Base-by-base conservation (phyloP, 2,113 vertebrate genomes). In the Dryoscopus gambensis region DNA sequence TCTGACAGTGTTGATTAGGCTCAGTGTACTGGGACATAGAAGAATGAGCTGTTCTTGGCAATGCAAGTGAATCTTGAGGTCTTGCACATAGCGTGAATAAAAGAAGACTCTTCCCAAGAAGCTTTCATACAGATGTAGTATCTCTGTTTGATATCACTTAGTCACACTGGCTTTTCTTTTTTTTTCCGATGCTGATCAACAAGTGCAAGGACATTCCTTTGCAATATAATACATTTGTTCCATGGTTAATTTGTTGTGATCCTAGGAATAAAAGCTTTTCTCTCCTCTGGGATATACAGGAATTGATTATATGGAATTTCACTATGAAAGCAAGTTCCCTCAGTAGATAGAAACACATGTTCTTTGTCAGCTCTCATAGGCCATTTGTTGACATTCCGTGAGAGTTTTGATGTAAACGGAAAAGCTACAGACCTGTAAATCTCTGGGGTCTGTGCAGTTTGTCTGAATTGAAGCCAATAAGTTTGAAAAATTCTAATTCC, bases 271-370 rank as follows among this genome's bases (percentile, higher is more conserved):
- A 73, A 16, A 86, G 47, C 75, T 81, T 74, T 89, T 80, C 13
- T 77, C 11, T 90, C 94, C 55, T 46, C 64, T 88, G 88, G 55
- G 83, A 89, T 49, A n/a, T 35, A 55, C 3, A 74, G 67, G 21
- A 90, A 94, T 69, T 86, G 85, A 90, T 90, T 86, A 80, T 70
- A 42, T 80, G 42, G 30, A 90, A 86, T 93, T 77, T 90, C 73
- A 86, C 55, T 84, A 42, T 50, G 63, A 84, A 90, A 90, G 24
- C 16, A 80, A 77, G n/a, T 50, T 74, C 39, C 59, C 50, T 70
- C 3, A 2, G 25, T 37, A 76, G 85, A 57, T 22, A 94, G 40
- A 93, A 94, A 93, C 59, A 91, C 30, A 12, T 83, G 85, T 80
- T 91, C 40, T 65, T 77, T 84, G 85, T 80, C 0, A 0, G 50